Evolutionary conservation across 2,113 vertebrate species (phyloP).

Genomic region (Corvus moneduloides): DNA sequence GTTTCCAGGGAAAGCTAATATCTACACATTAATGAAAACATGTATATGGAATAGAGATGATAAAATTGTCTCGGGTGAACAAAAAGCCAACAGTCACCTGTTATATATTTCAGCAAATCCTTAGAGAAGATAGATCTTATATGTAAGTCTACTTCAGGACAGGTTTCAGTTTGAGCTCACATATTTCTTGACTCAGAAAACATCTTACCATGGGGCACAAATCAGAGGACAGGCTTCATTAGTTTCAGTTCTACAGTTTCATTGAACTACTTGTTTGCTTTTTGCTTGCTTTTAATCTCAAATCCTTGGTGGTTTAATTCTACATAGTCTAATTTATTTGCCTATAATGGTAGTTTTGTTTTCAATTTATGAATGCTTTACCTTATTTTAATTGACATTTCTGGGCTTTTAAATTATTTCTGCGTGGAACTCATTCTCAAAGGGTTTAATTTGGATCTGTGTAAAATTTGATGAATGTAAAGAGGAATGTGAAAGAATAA

Average conservation of each 20-base stretch:
- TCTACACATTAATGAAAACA: neutral
- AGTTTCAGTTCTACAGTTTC: neutral
- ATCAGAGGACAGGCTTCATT: neutral
- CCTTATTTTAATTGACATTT: conserved; percentile 42
- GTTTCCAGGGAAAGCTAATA: neutral
- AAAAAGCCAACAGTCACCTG: neutral
- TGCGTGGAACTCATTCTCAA: neutral
- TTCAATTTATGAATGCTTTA: conserved; percentile 37
- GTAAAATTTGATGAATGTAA: conserved; percentile 31
- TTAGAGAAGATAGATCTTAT: neutral
- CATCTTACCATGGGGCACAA: neutral
- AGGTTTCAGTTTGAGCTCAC: neutral
- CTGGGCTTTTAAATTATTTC: conserved; percentile 21
- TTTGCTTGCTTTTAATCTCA: neutral
- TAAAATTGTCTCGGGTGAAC: neutral
- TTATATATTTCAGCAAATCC: neutral
- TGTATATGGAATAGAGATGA: neutral
- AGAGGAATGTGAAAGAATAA: neutral
- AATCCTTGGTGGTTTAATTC: neutral
- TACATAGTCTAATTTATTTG: neutral
- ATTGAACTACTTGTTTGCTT: conserved; percentile 1
- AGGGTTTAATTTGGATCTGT: conserved; percentile 17
- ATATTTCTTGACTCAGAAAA: neutral
- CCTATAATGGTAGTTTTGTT: neutral
- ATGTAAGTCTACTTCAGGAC: neutral